Conservation (phyloP, 2,113 vertebrate species). For the Eurypyga helias region DNA sequence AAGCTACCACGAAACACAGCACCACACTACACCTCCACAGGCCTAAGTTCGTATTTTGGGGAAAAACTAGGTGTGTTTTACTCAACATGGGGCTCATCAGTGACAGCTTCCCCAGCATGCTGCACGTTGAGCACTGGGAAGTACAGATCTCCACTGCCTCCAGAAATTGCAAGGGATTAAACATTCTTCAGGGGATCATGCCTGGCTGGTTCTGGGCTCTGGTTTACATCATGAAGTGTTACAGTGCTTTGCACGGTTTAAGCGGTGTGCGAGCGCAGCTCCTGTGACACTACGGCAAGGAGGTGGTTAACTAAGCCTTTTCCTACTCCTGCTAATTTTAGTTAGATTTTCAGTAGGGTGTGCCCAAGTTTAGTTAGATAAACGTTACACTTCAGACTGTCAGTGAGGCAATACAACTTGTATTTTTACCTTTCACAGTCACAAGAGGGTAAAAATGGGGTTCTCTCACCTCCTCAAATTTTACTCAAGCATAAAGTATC, state of each 20-base stretch:
- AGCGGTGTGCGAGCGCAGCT: not conserved
- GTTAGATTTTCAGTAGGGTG: not conserved
- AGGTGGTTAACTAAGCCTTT: not conserved
- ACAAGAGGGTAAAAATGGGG: not conserved
- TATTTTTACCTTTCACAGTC: not conserved
- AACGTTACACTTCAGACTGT: not conserved
- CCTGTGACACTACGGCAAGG: not conserved
- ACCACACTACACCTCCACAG: not conserved
- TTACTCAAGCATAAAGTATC: not conserved
- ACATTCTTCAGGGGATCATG: constrained; percentile 36
- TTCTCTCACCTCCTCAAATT: not conserved
- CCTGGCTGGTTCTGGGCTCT: not conserved
- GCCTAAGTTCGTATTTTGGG: not conserved
- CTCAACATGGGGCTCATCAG: not conserved
- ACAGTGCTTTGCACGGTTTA: accelerated
- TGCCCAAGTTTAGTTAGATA: not conserved
- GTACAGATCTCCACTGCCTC: not conserved
- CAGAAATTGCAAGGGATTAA: not conserved
- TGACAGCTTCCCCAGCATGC: not conserved
- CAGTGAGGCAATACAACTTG: not conserved
- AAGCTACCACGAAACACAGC: not conserved
- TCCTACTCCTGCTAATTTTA: not conserved
- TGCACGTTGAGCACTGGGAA: not conserved
- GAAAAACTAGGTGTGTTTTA: not conserved
- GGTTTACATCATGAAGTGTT: not conserved